phyloP scores from a whole-genome alignment of 2,888 invertebrate genomes.

The Patella depressa region DNA sequence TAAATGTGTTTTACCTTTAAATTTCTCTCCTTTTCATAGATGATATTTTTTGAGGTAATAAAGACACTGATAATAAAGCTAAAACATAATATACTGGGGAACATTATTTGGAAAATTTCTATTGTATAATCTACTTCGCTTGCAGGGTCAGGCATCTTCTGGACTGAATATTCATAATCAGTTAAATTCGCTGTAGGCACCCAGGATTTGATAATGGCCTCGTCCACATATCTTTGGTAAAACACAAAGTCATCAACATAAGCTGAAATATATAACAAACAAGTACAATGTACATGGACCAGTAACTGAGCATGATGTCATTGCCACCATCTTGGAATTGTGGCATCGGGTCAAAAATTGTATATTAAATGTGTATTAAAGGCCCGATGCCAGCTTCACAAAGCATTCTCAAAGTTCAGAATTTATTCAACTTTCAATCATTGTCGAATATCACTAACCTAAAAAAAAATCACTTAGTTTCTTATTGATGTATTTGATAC shows the following conservation, averaged over 20 bases:
- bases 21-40: slow-evolving; percentile 81
- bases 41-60: slow-evolving; percentile 82
- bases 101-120: slow-evolving; percentile 77
- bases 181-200: slow-evolving; percentile 6
- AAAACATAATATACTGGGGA: slow-evolving; percentile 84
- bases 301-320: too few species aligned
- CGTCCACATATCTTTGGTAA: slow-evolving; percentile 77
- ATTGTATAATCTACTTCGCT: slow-evolving; percentile 80
- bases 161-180: slow-evolving; percentile 68
- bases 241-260: slow-evolving; percentile 79
- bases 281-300: too few species aligned
- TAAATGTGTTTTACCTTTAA: slow-evolving; percentile 55
- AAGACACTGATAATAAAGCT: slow-evolving; percentile 86
- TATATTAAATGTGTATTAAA: too few species aligned
- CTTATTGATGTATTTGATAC: too few species aligned
- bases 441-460: too few species aligned
- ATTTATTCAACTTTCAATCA: too few species aligned
- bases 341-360: too few species aligned
- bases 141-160: slow-evolving; percentile 82
- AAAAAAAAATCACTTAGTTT: too few species aligned
- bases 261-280: slow-evolving; percentile 68
- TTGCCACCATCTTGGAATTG: too few species aligned
- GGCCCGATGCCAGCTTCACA: too few species aligned
- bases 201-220: slow-evolving; percentile 66
- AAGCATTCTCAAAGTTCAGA: too few species aligned